Evolutionary conservation across 2,113 vertebrate species (phyloP), one percentile per base, ranked within the genome.

Genomic region (Tamias sibiricus): DNA sequence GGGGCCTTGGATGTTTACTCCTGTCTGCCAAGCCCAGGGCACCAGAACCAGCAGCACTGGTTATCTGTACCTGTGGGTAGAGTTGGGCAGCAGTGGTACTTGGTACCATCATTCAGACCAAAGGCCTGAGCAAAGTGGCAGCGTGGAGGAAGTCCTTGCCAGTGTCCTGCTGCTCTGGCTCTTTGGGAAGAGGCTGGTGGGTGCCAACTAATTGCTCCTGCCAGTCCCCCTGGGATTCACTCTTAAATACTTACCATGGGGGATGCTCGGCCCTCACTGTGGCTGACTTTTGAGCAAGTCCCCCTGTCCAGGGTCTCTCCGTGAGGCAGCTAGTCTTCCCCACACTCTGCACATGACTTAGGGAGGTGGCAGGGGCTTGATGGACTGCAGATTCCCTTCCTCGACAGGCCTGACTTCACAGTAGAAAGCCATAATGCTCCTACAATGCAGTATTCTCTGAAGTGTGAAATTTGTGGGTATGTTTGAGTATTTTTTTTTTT

Each of bases 341-440:
- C 47, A 44, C 0, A 5, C 7, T 62, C 49, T 44, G 35, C 24
- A 72, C 28, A 19, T 28, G 59, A 57, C 72, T 89, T 69, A 64
- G 28, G 81, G 75, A n/a, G 47, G 30, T 0, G 0, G 7, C 8
- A 37, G 62, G 69, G 62, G 6, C 32, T 90, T 8, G 6, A 19
- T n/a, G 24, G 30, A 24, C 71, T 77, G 42, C 19, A 69, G 44
- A 12, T 83, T 80, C 42, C 30, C 69, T 82, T 84, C 42, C 30
- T 57, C 0, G 10, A 64, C 0, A 0, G 9, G 24, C 95, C 87
- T 74, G 49, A 75, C 57, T 71, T 83, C 87, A 85, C 68, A 95
- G 92, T 95, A 97, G 97, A 97, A 98, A 98, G 97, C 97, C 96
- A 97, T 97, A 95, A 90, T 32, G 77, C 96, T 97, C 97, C 83